Conservation (phyloP, 1,140 invertebrate species). For the Anoplophora glabripennis region DNA sequence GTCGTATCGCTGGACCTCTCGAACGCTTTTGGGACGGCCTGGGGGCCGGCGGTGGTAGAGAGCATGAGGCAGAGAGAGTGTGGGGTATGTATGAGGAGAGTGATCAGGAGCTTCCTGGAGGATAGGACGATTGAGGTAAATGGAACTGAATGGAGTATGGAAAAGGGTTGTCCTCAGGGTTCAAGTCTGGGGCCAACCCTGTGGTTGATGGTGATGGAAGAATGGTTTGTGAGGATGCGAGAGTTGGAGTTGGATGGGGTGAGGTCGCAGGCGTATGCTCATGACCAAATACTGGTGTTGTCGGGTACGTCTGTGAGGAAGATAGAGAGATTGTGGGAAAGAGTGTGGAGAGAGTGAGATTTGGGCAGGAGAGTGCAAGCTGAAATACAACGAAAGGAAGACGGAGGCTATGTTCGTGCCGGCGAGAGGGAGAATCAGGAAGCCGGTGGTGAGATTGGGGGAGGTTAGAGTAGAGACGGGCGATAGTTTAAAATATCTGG, state of each 20-base stretch:
- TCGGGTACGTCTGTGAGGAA: slow-evolving; percentile 11
- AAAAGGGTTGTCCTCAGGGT: neutral
- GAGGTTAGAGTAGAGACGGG: neutral
- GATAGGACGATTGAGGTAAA: neutral
- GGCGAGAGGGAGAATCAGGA: neutral
- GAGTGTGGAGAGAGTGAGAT: neutral
- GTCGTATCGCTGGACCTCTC: neutral
- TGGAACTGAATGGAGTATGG: neutral
- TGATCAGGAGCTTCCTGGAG: neutral
- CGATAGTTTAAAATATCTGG: slow-evolving; percentile 22
- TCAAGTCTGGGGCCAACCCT: slow-evolving; percentile 10
- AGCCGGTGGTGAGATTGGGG: slow-evolving; percentile 15
- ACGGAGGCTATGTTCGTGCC: slow-evolving; percentile 22
- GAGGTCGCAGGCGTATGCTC: slow-evolving; percentile 14
- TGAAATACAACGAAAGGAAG: slow-evolving; percentile 24
- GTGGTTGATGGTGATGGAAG: slow-evolving; percentile 30
- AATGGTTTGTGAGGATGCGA: slow-evolving; percentile 13
- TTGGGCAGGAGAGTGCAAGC: slow-evolving; percentile 4
- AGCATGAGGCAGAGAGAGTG: neutral
- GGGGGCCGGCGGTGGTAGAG: neutral
- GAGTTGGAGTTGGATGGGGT: neutral
- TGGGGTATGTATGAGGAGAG: neutral
- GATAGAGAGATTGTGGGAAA: slow-evolving; percentile 10
- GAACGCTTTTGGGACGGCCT: neutral
- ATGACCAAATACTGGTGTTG: slow-evolving; percentile 19